Percentiles rank a stretch among this genome's conserved stretches.
Conservation (phyloP, 2,888 invertebrate species). For the Tinea trinotella region DNA sequence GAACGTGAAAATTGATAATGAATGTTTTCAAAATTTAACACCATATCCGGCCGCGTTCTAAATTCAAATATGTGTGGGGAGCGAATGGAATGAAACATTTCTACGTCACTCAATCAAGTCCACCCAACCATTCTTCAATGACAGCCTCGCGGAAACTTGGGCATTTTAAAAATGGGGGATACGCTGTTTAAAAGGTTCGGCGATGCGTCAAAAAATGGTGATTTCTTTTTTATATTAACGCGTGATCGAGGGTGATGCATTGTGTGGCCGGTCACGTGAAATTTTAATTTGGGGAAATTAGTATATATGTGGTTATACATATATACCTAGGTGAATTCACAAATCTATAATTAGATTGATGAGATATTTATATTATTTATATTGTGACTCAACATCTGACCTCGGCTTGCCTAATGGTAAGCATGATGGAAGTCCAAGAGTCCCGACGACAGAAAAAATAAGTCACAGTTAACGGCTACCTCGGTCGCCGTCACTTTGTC, state of each 20-base stretch:
- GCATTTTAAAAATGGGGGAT: conserved; percentile 12
- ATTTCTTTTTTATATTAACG: background rate
- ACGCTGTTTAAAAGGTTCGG: conserved; percentile 2
- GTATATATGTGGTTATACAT: too few species aligned
- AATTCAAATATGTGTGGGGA: background rate
- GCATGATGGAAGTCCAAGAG: too few species aligned
- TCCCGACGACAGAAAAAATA: too few species aligned
- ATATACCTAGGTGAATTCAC: too few species aligned
- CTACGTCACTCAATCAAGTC: conserved; percentile 14
- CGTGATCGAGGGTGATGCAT: background rate
- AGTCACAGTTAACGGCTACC: too few species aligned
- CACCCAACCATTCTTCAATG: conserved; percentile 15
- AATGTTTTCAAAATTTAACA: background rate
- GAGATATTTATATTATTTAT: too few species aligned
- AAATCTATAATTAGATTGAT: too few species aligned
- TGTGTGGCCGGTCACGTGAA: background rate
- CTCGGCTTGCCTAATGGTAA: too few species aligned
- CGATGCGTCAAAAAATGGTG: background rate
- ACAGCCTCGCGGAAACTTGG: conserved; percentile 13
- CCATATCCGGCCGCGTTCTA: background rate
- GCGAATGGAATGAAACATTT: background rate
- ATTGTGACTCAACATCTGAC: too few species aligned
- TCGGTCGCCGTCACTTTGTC: too few species aligned
- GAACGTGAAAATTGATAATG: background rate
- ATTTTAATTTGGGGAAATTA: too few species aligned